Evolutionary conservation across 2,888 invertebrate species (phyloP), one percentile per base, ranked within the genome.

Genomic region (Lordiphosa andalusiaca): DNA sequence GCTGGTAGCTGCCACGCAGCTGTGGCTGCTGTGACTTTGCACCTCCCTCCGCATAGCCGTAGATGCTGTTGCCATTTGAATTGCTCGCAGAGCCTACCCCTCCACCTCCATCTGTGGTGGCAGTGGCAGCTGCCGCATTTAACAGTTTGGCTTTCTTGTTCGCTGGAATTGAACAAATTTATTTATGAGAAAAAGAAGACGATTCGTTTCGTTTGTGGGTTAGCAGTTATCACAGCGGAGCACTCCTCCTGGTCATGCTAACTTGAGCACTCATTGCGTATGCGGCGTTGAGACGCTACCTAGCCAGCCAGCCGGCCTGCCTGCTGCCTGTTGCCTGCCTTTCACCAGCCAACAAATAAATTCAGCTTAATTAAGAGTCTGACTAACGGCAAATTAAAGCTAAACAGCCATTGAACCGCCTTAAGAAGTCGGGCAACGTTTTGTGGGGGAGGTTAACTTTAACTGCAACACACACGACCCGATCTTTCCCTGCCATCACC

Each of bases 111-210:
- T 37, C 38, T 6, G 41, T 38, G 12, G 47, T n/a, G 50, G 50
- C 23, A 4, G 42, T 9, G 53, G 42, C 25, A 38, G 36, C 13
- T 55, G 37, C 48, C 54, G 69, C 57, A 86, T 88, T 90, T 66
- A 90, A 88, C 69, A 90, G 88, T 77, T 90, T 90, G 86, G 90
- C 90, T 89, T 90, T 90, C 88, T 90, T 90, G 88, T 89, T 90
- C 87, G 90, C 90, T 90, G 89, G 80, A 89, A 89, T 88, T 88
- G 88, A 88, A 88, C 88, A 85, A 87, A 88, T 88, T 88, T 88
- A 88, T 88, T 85, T 82, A 88, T 86, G 63, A 76, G 72, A 58
- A 2, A 30, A 10, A 33, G 30, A 30, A 30, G 30, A 30, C 30
- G 10, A 9, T 69, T 64, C 49, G 53, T 71, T 39, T 53, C 42